Evolutionary conservation across 1,140 invertebrate genomes (phyloP), one percentile per base, ranked within the genome.

Genomic region (Drosophila gunungcola): DNA sequence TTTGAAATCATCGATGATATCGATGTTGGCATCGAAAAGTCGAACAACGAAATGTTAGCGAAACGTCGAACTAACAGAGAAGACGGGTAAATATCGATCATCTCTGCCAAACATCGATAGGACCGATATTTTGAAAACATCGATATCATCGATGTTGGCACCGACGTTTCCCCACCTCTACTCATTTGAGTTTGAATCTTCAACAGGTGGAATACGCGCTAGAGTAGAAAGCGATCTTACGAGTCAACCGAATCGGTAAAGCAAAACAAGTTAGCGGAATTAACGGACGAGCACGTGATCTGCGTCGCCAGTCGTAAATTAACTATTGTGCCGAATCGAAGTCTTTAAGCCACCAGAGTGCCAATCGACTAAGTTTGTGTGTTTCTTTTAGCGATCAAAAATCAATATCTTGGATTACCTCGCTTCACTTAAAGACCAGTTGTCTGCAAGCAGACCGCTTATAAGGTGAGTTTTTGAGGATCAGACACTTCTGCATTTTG

Each of bases 131-230:
- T 21, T 21, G 16, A 21, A 21, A 21, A 21, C 16, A 21, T 32
- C 29, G 29, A 32, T 7, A 1, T 6, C 16, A 32, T 32, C 29
- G 29, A 32, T 32, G 7, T 5, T 32, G 29, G 29, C 5, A 32
- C 29, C 29, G 5, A 32, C 16, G 16, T 32, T 32, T 32, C 29
- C 29, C 16, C 16, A 21, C 16, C 16, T 21, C 16, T 21, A 21
- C 42, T 84, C 80, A 84, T 76, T 84, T 83, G 65, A 64, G 62
- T 80, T 84, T 76, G 45, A n/a, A 84, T 80, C 76, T 80, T 78
- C 82, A 85, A 85, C 82, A 85, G 82, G 82, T 86, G 82, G 46
- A 70, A 73, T 27, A 73, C 70, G 73, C 80, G 80, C 77, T 51
- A 62, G 11, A 60, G 21, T 51, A 62, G n/a, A 72, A 51, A 32